These are phyloP conservation scores for Platalea minor DNA, from an alignment of 2,797 vertebrate genomes.

Conservation along the genomic window DNA sequence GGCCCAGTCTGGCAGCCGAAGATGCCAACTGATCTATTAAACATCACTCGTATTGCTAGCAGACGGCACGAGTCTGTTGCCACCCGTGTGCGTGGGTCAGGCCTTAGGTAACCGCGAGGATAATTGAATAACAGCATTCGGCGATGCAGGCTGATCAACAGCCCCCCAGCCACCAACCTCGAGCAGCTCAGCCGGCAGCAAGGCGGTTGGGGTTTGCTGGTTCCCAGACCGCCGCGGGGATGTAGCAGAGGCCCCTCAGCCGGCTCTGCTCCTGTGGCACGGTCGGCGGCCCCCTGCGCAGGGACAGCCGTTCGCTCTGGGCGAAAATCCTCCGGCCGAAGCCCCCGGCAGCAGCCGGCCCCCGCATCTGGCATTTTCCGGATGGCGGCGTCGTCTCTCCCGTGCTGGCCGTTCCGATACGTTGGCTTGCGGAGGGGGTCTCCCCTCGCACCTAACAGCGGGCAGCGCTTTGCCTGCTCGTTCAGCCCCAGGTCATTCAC, in stretches of 20 bases:
- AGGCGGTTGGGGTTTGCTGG: neutral
- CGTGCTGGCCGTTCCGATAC: neutral
- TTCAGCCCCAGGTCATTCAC: neutral
- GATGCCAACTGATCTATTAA: accelerated
- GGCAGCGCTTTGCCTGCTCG: neutral
- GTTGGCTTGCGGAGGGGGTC: neutral
- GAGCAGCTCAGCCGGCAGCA: accelerated
- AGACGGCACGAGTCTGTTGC: neutral
- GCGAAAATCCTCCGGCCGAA: neutral
- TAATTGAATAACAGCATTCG: accelerated
- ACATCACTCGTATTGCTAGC: accelerated
- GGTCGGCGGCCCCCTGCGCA: accelerated
- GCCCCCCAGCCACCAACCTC: neutral
- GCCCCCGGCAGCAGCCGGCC: neutral
- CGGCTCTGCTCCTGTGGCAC: neutral
- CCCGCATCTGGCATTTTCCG: neutral
- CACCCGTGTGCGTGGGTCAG: neutral
- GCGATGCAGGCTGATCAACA: accelerated
- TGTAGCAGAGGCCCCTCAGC: too few species aligned
- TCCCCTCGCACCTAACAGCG: neutral
- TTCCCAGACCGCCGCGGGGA: neutral
- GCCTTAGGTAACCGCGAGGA: accelerated
- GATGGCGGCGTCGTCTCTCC: neutral
- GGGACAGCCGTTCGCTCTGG: too few species aligned
- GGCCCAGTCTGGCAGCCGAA: accelerated